Conservation (phyloP, 2,113 vertebrate species). For the Columba janthina region DNA sequence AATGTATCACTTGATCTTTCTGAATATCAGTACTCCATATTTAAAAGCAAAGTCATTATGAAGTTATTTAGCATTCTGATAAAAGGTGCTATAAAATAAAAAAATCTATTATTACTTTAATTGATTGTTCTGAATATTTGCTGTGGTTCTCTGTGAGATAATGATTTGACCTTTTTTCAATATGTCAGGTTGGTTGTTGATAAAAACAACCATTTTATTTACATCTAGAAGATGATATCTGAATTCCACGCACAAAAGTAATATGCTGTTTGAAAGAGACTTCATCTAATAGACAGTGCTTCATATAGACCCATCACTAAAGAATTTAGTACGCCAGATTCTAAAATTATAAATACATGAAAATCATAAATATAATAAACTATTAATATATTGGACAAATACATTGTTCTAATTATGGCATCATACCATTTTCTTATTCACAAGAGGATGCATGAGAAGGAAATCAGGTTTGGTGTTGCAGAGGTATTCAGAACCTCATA, state of each 20-base stretch:
- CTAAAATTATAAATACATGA: neutral
- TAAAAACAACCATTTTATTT: neutral
- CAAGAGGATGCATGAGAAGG: neutral
- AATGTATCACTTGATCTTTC: neutral
- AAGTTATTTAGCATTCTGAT: neutral
- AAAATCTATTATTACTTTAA: neutral
- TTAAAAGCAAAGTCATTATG: neutral
- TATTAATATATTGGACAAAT: neutral
- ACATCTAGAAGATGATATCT: neutral
- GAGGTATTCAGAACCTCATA: neutral
- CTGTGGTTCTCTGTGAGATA: neutral
- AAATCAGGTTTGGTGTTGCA: neutral
- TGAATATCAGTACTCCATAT: neutral
- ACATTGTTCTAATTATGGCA: neutral
- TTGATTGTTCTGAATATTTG: neutral
- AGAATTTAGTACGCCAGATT: neutral
- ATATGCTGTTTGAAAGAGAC: neutral
- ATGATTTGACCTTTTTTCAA: neutral
- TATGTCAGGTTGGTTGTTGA: neutral
- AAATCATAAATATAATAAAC: neutral
- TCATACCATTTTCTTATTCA: neutral
- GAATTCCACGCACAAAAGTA: neutral
- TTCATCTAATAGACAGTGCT: neutral
- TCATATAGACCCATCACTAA: neutral
- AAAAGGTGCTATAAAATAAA: neutral